Evolutionary conservation across 2,888 invertebrate genomes (phyloP), one percentile per base, ranked within the genome.

Genomic region (Synergus japonicus): DNA sequence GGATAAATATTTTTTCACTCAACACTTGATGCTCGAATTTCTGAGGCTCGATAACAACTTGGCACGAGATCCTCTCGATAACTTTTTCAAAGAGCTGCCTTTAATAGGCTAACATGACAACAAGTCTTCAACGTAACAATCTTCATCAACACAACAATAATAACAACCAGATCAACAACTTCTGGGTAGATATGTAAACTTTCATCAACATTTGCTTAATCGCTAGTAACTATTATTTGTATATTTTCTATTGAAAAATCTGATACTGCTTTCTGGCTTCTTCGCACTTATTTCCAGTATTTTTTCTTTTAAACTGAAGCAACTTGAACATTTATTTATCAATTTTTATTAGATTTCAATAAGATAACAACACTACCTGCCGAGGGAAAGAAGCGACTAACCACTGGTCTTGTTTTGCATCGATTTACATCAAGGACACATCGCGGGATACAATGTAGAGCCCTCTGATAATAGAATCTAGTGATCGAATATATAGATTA

Each of bases 361-460:
- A 8, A 41, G 9, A 43, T 37, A n/a, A 66, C 7, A 9, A 43
- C 15, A 41, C n/a, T n/a, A 41, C 5, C n/a, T 66, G 41, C 18
- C 43, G 15, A 41, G 43, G 7, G 13, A 8, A 22, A 67, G 44
- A 46, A 46, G 46, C 67, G 22, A 22, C 44, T 44, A 44, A 65
- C n/a, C 18, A 9, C 5, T 54, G 4, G 9, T 63, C 0, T 29
- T 29, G 13, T 15, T 10, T 13, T n/a, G 49, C 79, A 79, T 82
- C 81, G 81, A 81, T 82, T 83, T 73, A 54, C 83, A 49, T 79
- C 81, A 81, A 83, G 83, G 83, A 81, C 83, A 81, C 76, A 49
- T 29, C n/a, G 54, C 76, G 41, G 10, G 12, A 18, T 58, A 54
- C 44, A 37, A 22, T 44, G 22, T 9, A 37, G 5, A 37, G 37